Evolutionary conservation across 2,888 invertebrate genomes (phyloP), one percentile per base, ranked within the genome.

Genomic region (Leptopilina drosophilae): DNA sequence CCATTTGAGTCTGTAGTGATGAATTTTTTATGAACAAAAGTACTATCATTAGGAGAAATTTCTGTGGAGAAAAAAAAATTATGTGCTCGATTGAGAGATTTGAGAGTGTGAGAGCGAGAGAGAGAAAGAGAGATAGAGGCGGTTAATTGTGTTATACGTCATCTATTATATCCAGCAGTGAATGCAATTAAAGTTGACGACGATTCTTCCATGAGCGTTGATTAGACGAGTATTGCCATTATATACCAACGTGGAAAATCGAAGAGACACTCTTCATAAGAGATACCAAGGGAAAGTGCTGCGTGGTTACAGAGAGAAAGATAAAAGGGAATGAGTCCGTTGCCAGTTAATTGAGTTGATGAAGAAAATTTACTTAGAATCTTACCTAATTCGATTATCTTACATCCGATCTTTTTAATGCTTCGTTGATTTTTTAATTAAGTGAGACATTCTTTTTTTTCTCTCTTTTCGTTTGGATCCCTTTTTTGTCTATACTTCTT

Each of bases 71-170:
- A 42, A 42, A 15, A 49, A 73, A 73, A 73, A 73, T 73, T 53
- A 56, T 73, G 53, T 73, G 53, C 26, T 73, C 26, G 73, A 73
- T 14, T 53, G 12, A 49, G 53, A 49, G 49, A 49, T 49, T 49
- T 9, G 46, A 46, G 46, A 46, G 46, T 9, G 46, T 20, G 20
- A 20, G 20, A 46, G 46, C 5, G 46, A 46, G 49, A 11, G 11
- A 8, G 49, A 49, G 11, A 49, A 11, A 11, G 49, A 49, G 49
- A 49, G 49, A 53, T 26, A 69, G 83, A 81, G 79, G 80, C 83
- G 77, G 82, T 84, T 87, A 87, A 87, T 87, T 86, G 82, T 80
- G 83, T 87, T 86, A 87, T 49, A 9, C 84, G 85, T 86, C 84
- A 84, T 86, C 86, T 86, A 88, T 88, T 88, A 88, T 86, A 82